Conservation (phyloP, 1,140 invertebrate genomes). For the Monochamus saltuarius region DNA sequence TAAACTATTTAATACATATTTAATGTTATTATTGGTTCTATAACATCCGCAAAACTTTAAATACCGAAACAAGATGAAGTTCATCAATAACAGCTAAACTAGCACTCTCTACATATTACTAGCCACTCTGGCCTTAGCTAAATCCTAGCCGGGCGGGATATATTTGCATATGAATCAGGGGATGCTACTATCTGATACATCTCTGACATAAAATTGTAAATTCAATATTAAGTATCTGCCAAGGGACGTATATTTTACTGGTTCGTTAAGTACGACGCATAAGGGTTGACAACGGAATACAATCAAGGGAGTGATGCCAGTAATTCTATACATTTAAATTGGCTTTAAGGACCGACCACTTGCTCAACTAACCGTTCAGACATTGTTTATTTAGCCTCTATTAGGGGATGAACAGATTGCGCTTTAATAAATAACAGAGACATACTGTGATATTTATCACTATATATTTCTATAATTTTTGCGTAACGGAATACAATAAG, state of each 20-base stretch:
- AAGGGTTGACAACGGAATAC: conserved; percentile 40
- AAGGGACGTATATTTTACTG: conserved; percentile 38
- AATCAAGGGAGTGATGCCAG: conserved; percentile 43
- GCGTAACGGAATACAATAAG: too few species aligned
- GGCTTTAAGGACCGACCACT: conserved; percentile 36
- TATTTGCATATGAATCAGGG: conserved; percentile 10
- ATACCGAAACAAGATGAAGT: too few species aligned
- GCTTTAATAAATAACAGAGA: too few species aligned
- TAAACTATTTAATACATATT: too few species aligned
- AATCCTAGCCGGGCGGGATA: not conserved
- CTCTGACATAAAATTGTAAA: conserved; percentile 12
- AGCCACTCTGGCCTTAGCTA: too few species aligned
- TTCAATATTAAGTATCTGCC: conserved; percentile 27
- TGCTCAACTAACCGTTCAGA: conserved; percentile 30
- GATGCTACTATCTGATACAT: conserved; percentile 1
- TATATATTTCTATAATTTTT: too few species aligned
- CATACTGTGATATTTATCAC: too few species aligned
- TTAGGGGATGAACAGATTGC: too few species aligned
- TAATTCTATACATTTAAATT: conserved; percentile 50
- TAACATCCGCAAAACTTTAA: too few species aligned
- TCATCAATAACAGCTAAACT: too few species aligned
- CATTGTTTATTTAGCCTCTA: conserved; percentile 32
- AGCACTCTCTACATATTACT: too few species aligned
- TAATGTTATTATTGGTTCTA: too few species aligned
- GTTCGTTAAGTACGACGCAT: conserved; percentile 33